These are phyloP conservation scores for Xestia xanthographa DNA, from an alignment of 2,888 invertebrate genomes.

Conservation along the genomic window DNA sequence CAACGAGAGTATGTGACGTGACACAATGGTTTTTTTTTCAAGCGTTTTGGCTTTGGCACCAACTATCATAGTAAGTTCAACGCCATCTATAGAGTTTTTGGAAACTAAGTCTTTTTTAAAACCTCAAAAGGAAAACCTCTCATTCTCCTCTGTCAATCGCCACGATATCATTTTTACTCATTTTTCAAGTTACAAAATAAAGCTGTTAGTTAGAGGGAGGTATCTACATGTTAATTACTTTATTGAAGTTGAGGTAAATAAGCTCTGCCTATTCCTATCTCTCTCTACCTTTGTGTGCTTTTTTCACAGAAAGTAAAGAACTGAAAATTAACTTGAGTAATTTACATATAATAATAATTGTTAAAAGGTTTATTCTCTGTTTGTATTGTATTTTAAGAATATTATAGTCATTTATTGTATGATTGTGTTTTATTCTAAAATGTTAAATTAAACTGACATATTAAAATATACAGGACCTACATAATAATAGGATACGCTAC, in stretches of 20 bases:
- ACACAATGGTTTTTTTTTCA: too few relatives aligned
- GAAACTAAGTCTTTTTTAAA: too few relatives aligned
- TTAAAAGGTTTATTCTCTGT: neutral
- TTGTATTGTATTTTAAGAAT: neutral
- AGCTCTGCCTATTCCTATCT: neutral
- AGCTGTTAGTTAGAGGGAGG: neutral
- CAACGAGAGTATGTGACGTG: too few relatives aligned
- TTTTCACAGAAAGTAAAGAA: slow-evolving; percentile 1
- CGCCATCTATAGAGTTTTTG: too few relatives aligned
- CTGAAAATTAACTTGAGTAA: slow-evolving; percentile 10
- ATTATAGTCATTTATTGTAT: neutral
- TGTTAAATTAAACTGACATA: neutral
- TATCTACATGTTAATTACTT: neutral
- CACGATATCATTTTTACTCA: too few relatives aligned
- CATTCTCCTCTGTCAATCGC: too few relatives aligned
- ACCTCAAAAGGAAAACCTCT: too few relatives aligned
- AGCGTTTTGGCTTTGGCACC: too few relatives aligned
- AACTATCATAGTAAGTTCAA: too few relatives aligned
- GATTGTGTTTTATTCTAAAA: slow-evolving; percentile 18
- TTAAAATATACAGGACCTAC: too few relatives aligned
- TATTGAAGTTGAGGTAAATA: neutral
- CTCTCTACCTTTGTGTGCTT: neutral
- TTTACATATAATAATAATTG: neutral
- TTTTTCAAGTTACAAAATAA: neutral
- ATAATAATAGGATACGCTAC: neutral